Percentiles rank a stretch among this genome's conserved stretches.
Conservation (phyloP, 1,140 invertebrate genomes). For the Glossosoma conforme region DNA sequence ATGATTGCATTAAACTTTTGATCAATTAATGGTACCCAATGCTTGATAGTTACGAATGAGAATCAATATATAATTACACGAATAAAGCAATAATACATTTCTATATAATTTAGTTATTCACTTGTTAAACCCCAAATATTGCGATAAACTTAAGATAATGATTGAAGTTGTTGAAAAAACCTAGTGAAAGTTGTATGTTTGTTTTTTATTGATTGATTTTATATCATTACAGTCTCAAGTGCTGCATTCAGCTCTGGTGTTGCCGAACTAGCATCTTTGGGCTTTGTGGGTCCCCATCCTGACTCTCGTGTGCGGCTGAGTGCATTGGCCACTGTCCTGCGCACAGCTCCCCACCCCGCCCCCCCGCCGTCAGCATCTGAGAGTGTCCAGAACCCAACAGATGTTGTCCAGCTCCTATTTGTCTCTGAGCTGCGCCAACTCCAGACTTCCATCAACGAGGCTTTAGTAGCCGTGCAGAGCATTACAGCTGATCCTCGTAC, state of each 20-base stretch:
- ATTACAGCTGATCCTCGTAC: constrained; percentile 97
- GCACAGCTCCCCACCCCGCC: constrained; percentile 76
- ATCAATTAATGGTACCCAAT: neutral
- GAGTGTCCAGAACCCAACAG: constrained; percentile 60
- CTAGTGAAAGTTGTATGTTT: too few relatives aligned
- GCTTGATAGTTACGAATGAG: too few relatives aligned
- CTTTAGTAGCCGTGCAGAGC: constrained; percentile 85
- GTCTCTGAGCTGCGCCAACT: constrained; percentile 86
- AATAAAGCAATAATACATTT: too few relatives aligned
- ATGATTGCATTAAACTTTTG: constrained; percentile 18
- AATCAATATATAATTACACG: too few relatives aligned
- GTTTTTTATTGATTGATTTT: too few relatives aligned
- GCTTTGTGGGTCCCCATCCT: constrained; percentile 42
- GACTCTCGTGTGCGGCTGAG: constrained; percentile 46
- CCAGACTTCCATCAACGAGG: constrained; percentile 93
- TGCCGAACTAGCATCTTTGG: constrained; percentile 43
- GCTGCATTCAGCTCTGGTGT: constrained; percentile 80
- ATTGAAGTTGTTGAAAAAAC: too few relatives aligned
- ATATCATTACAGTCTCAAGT: constrained; percentile 70
- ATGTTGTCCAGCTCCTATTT: constrained; percentile 79
- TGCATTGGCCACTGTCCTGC: constrained; percentile 70
- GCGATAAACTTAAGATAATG: too few relatives aligned
- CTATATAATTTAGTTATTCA: too few relatives aligned
- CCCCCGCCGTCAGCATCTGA: constrained; percentile 60
- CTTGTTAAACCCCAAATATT: too few relatives aligned